Evolutionary conservation across 2,888 invertebrate species (phyloP).

Genomic region (Pammene aurita): DNA sequence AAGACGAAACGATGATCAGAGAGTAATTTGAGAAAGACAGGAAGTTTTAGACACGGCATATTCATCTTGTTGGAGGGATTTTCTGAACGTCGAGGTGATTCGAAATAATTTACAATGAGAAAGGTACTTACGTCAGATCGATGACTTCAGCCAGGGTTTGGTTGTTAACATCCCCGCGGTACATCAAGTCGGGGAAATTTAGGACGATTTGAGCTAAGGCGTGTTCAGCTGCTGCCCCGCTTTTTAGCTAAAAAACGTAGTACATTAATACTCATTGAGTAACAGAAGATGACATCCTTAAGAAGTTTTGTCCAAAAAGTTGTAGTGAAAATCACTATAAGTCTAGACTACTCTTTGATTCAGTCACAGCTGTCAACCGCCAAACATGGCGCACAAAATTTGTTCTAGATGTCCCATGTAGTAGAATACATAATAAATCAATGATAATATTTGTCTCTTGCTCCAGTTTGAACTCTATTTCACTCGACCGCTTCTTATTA

Average conservation of each 20-base stretch:
- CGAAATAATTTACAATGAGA: background rate
- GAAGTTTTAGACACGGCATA: constrained; percentile 17
- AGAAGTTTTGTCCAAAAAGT: too few relatives aligned
- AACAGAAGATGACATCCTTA: too few relatives aligned
- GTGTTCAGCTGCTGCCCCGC: constrained; percentile 36
- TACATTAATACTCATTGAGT: too few relatives aligned
- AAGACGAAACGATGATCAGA: background rate
- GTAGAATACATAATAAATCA: too few relatives aligned
- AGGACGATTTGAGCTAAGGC: constrained; percentile 62
- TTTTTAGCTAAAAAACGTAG: constrained; percentile 22
- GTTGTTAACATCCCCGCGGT: constrained; percentile 43
- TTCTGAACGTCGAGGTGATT: constrained; percentile 2
- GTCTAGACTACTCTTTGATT: too few relatives aligned
- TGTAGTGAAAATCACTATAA: too few relatives aligned
- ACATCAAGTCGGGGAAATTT: constrained; percentile 53
- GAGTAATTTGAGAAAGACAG: constrained; percentile 15
- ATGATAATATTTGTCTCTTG: background rate
- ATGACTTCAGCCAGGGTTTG: constrained; percentile 50
- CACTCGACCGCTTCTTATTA: background rate
- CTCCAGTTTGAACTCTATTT: background rate
- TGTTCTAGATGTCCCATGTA: too few relatives aligned
- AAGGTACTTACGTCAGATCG: constrained; percentile 64
- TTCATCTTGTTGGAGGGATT: constrained; percentile 18
- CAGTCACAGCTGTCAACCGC: too few relatives aligned
- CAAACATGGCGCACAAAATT: too few relatives aligned